A percentile compares a stretch with the other conserved stretches of the same genome.
Evolutionary conservation across 2,113 vertebrate species (phyloP).

Genomic region (Motacilla tschutschensis): DNA sequence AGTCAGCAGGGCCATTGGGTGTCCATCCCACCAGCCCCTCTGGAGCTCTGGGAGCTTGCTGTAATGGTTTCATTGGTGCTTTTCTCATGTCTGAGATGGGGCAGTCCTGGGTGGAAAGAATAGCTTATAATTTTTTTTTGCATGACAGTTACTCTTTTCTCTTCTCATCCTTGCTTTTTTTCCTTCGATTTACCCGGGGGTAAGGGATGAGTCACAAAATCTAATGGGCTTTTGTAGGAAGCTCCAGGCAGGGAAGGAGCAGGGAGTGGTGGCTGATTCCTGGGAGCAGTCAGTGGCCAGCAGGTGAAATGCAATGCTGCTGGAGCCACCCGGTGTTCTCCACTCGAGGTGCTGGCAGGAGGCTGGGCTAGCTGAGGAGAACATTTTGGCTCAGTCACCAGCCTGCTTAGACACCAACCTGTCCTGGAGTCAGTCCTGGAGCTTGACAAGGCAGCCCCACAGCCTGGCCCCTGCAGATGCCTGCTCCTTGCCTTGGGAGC

Average conservation of each 20-base stretch:
- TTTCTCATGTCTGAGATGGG: background rate
- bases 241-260: background rate
- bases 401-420: background rate
- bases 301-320: background rate
- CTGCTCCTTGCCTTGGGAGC: background rate
- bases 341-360: background rate
- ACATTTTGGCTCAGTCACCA: fast-evolving
- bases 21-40: background rate
- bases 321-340: background rate
- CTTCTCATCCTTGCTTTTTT: background rate
- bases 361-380: background rate
- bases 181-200: background rate
- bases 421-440: background rate
- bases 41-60: background rate
- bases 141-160: background rate
- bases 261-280: background rate
- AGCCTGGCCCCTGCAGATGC: fast-evolving
- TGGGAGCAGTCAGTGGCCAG: fast-evolving
- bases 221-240: conserved; percentile 53
- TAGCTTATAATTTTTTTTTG: background rate
- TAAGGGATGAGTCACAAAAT: conserved; percentile 46
- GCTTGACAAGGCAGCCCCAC: background rate
- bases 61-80: background rate
- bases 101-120: background rate
- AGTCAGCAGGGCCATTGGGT: background rate